Conservation (phyloP, 2,888 invertebrate genomes). For the Volucella inflata region DNA sequence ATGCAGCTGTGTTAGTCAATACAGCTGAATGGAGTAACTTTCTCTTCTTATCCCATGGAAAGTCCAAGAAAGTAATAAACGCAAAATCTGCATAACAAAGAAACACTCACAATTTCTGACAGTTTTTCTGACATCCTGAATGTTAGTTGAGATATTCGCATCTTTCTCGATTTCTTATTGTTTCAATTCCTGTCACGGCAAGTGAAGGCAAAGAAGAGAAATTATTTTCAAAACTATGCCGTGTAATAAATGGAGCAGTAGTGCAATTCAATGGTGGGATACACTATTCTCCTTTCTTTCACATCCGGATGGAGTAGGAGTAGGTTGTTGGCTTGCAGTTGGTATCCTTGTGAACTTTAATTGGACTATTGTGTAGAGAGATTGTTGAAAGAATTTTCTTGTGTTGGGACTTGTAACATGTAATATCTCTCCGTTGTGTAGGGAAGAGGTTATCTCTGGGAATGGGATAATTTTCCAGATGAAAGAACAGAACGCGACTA, state of each 20-base stretch:
- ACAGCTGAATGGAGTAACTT: neutral
- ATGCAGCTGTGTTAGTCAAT: neutral
- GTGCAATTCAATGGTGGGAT: slow-evolving; percentile 51
- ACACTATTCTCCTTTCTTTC: slow-evolving; percentile 28
- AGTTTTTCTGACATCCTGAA: slow-evolving; percentile 30
- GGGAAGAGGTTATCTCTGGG: slow-evolving; percentile 24
- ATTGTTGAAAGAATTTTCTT: neutral
- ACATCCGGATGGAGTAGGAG: slow-evolving; percentile 13
- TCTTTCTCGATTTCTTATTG: slow-evolving; percentile 7
- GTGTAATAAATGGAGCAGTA: slow-evolving; percentile 70
- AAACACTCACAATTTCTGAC: slow-evolving; percentile 46
- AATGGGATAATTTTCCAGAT: slow-evolving; percentile 62
- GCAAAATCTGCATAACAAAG: slow-evolving; percentile 36
- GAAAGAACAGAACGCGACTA: slow-evolving; percentile 54
- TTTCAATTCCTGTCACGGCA: slow-evolving; percentile 12
- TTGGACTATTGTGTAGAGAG: slow-evolving; percentile 48
- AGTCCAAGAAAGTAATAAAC: slow-evolving; percentile 57
- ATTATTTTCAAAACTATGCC: slow-evolving; percentile 64
- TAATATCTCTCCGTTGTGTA: slow-evolving; percentile 2
- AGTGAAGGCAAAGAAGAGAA: slow-evolving; percentile 42
- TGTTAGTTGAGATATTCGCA: slow-evolving; percentile 18
- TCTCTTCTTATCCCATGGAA: slow-evolving; percentile 41
- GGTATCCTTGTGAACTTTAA: slow-evolving; percentile 42
- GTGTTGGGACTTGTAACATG: slow-evolving; percentile 11
- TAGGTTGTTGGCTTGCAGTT: neutral